These are phyloP conservation scores for Eulemur coronatus DNA, from an alignment of 2,797 vertebrate genomes.

Conservation along the genomic window DNA sequence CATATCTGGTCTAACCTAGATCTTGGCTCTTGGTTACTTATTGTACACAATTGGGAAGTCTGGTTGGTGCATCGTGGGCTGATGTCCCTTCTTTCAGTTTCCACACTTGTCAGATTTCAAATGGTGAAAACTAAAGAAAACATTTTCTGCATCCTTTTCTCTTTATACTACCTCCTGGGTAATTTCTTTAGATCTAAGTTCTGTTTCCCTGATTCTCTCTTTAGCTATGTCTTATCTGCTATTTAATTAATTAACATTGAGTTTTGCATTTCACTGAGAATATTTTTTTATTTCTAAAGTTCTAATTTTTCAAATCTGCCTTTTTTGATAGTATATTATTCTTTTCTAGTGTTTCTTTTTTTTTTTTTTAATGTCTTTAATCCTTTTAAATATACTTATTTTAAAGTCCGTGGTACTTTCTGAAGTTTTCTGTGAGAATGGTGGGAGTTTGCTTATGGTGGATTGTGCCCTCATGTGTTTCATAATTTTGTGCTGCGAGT, in stretches of 20 bases:
- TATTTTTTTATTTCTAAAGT: conserved; percentile 14
- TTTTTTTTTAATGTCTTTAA: background rate
- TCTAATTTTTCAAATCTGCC: background rate
- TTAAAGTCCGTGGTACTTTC: background rate
- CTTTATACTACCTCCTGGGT: background rate
- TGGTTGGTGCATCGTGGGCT: background rate
- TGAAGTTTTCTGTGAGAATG: background rate
- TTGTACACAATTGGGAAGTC: background rate
- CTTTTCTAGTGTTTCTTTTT: background rate
- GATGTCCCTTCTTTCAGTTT: background rate
- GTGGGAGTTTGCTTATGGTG: background rate
- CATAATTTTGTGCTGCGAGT: background rate
- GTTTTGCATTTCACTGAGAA: background rate
- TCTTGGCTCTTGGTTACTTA: background rate
- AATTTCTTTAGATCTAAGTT: background rate
- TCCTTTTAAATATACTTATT: background rate
- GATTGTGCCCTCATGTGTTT: background rate
- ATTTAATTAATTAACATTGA: background rate
- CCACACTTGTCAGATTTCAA: background rate
- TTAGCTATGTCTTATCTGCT: background rate
- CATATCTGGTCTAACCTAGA: background rate
- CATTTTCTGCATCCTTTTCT: background rate
- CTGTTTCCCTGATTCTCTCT: background rate
- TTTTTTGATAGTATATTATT: background rate
- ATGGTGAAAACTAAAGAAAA: background rate